Evolutionary conservation across 2,113 vertebrate species (phyloP).

Genomic region (Chionodraco myersi): DNA sequence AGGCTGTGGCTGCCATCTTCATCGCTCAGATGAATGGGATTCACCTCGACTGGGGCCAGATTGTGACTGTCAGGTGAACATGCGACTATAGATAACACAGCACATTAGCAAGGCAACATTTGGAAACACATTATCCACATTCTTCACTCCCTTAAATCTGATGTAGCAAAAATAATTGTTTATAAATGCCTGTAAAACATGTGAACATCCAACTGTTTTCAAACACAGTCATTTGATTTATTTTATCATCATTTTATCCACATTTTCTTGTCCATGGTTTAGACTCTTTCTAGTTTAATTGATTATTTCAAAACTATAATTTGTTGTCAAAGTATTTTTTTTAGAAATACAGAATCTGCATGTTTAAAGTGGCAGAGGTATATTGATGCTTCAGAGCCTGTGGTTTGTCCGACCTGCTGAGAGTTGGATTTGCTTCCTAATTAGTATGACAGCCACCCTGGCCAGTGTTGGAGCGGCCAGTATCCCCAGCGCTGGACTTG

Average conservation of each 20-base stretch:
- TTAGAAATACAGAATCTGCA: neutral
- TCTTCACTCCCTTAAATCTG: neutral
- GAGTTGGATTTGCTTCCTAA: constrained; percentile 38
- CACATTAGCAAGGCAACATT: neutral
- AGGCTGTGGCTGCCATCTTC: constrained; percentile 98
- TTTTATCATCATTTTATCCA: too few species aligned
- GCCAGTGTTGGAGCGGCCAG: constrained; percentile 96
- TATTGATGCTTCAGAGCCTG: neutral
- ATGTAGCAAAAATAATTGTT: neutral
- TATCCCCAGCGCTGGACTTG: constrained; percentile 95
- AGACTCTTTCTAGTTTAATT: too few species aligned
- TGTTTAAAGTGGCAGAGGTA: neutral
- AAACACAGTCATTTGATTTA: too few species aligned
- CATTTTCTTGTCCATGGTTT: too few species aligned
- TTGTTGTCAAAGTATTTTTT: neutral
- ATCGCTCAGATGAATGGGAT: constrained; percentile 99
- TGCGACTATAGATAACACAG: neutral
- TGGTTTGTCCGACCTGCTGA: constrained; percentile 24
- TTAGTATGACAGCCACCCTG: constrained; percentile 93
- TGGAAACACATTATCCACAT: neutral
- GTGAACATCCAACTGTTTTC: too few species aligned
- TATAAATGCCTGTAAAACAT: neutral
- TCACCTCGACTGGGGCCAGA: constrained; percentile 92
- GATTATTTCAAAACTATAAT: neutral
- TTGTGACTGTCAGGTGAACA: constrained; percentile 94